Conservation (phyloP, 2,888 invertebrate species). For the Lamproptera curius region DNA sequence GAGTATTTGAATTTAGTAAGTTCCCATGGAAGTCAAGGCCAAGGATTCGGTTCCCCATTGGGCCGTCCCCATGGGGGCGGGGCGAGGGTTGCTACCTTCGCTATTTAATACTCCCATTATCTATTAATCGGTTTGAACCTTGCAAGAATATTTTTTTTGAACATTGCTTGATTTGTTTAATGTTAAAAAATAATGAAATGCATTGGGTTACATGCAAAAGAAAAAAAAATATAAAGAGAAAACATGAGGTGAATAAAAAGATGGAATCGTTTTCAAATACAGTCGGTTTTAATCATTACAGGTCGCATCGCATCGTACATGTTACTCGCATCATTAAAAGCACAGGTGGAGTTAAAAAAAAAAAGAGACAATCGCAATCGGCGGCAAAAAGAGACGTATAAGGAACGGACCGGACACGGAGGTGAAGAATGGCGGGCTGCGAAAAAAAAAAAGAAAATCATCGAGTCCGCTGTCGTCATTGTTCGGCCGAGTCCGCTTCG, state of each 20-base stretch:
- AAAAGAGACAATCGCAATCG: constrained; percentile 28
- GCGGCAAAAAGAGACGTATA: constrained; percentile 25
- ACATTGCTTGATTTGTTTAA: neutral
- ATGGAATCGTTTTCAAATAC: constrained; percentile 8
- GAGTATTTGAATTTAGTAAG: constrained; percentile 26
- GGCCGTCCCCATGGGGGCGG: constrained; percentile 43
- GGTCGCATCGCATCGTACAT: constrained; percentile 34
- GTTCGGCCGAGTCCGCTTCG: constrained; percentile 46
- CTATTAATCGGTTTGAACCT: neutral
- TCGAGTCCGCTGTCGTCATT: constrained; percentile 41
- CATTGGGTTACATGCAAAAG: neutral
- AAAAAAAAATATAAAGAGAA: too few relatives aligned
- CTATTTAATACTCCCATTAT: constrained; percentile 6
- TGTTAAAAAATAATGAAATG: constrained; percentile 3
- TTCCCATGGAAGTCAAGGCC: constrained; percentile 34
- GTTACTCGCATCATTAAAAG: constrained; percentile 25
- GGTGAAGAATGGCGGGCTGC: constrained; percentile 34
- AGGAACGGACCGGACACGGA: constrained; percentile 26
- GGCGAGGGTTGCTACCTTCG: constrained; percentile 37
- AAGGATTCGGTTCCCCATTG: constrained; percentile 42
- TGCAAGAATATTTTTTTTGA: neutral
- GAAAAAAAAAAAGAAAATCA: constrained; percentile 47
- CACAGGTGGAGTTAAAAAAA: constrained; percentile 12
- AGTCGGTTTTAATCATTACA: constrained; percentile 17
- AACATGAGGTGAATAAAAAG: constrained; percentile 11